phyloP scores from a whole-genome alignment of 1,140 invertebrate species.

The Penaeus vannamei region DNA sequence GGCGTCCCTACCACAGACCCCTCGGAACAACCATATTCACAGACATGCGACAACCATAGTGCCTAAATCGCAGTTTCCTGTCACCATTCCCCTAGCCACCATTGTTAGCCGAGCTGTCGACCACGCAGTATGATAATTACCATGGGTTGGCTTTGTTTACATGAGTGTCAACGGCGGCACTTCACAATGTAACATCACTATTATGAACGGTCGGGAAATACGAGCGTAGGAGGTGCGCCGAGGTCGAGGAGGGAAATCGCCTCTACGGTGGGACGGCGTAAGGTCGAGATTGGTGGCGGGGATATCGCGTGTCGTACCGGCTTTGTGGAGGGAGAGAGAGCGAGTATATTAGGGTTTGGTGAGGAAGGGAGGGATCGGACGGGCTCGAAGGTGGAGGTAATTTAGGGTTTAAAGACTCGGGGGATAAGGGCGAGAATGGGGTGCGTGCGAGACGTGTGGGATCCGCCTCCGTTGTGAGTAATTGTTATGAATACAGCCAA shows the following conservation, averaged over 20 bases:
- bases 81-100: background rate
- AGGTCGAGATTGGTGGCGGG: background rate
- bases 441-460: background rate
- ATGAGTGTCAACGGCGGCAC: constrained; percentile 43
- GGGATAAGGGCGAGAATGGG: background rate
- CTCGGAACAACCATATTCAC: too few relatives aligned
- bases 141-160: constrained; percentile 50
- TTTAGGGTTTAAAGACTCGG: background rate
- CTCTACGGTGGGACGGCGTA: background rate
- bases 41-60: too few relatives aligned
- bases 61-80: too few relatives aligned
- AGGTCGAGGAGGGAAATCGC: background rate
- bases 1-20: too few relatives aligned
- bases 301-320: background rate
- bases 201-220: background rate
- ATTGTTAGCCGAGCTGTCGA: constrained; percentile 11
- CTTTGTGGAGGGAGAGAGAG: constrained; percentile 46
- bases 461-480: background rate
- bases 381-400: background rate
- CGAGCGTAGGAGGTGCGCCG: background rate
- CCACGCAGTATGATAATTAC: constrained; percentile 55
- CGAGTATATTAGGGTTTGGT: constrained; percentile 46
- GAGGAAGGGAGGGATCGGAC: background rate
- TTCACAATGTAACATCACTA: constrained; percentile 58
- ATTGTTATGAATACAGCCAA: constrained; percentile 64